Conservation (phyloP, 2,888 invertebrate genomes). For the Hybos culiciformis region DNA sequence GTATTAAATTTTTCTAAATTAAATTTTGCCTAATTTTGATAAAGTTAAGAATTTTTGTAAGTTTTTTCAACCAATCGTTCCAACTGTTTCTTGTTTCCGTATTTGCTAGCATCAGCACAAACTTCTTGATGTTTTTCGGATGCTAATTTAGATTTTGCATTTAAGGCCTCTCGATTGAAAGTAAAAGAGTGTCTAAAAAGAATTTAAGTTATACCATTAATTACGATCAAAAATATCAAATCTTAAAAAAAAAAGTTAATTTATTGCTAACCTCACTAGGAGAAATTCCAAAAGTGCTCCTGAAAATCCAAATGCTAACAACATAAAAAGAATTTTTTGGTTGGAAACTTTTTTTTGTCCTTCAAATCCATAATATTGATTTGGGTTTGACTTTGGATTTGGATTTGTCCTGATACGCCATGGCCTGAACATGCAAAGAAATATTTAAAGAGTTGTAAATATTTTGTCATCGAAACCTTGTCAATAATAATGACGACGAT, state of each 20-base stretch:
- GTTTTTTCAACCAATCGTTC: constrained; percentile 28
- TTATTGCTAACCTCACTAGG: constrained; percentile 41
- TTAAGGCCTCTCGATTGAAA: constrained; percentile 36
- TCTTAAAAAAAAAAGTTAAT: background rate
- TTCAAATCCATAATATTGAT: constrained; percentile 49
- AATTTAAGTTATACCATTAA: constrained; percentile 35
- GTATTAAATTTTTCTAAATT: no score
- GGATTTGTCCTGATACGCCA: constrained; percentile 26
- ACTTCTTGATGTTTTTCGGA: constrained; percentile 40
- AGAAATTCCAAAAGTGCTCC: constrained; percentile 46
- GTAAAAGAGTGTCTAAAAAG: constrained; percentile 43
- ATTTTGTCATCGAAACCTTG: background rate
- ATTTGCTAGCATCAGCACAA: constrained; percentile 39
- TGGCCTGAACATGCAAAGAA: constrained; percentile 13
- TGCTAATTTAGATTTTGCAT: constrained; percentile 38
- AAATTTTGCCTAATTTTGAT: no score
- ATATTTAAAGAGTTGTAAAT: background rate
- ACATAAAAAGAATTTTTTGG: constrained; percentile 42
- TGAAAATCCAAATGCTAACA: constrained; percentile 42
- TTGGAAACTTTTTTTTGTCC: constrained; percentile 49
- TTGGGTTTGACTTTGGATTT: constrained; percentile 22
- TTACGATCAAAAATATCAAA: background rate
- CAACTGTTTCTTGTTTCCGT: constrained; percentile 43
- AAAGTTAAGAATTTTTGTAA: no score
- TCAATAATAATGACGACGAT: background rate